phyloP scores from a whole-genome alignment of 30 jellyfish, hydroid and myxozoan genomes.

The Mastigias papua region DNA sequence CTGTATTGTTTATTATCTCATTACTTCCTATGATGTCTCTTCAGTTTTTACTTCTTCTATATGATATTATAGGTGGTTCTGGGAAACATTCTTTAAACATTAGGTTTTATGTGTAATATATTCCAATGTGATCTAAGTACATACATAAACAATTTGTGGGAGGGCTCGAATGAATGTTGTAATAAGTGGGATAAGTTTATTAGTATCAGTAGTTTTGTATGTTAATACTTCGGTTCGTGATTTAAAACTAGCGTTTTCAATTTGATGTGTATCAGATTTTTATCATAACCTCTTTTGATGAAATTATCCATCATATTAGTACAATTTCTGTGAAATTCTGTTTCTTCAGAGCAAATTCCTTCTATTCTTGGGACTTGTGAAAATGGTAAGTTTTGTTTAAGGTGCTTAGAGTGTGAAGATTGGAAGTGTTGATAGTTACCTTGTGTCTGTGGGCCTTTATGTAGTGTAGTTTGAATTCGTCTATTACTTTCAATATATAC shows the following conservation, averaged over 20 bases:
- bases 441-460: not conserved
- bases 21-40: constrained; percentile 20
- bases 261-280: constrained; percentile 6
- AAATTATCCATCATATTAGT: not conserved
- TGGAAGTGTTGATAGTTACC: not conserved
- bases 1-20: constrained; percentile 19
- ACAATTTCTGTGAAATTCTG: constrained; percentile 14
- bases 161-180: constrained; percentile 38
- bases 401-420: constrained; percentile 15
- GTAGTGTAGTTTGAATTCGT: not conserved
- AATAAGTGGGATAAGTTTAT: constrained; percentile 13
- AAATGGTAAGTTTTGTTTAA: not conserved
- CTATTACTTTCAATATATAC: constrained; percentile 12
- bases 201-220: constrained; percentile 10
- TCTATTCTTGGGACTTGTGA: not conserved
- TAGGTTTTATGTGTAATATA: constrained; percentile 13
- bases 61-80: constrained; percentile 26
- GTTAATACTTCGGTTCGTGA: constrained; percentile 17
- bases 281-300: constrained; percentile 11
- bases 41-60: constrained; percentile 25
- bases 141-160: constrained; percentile 7
- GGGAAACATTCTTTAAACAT: not conserved
- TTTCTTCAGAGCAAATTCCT: constrained; percentile 36
- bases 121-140: constrained; percentile 24
- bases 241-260: constrained; percentile 1